These are phyloP conservation scores for Oriolus oriolus DNA, from an alignment of 2,113 vertebrate genomes.

Conservation along the genomic window DNA sequence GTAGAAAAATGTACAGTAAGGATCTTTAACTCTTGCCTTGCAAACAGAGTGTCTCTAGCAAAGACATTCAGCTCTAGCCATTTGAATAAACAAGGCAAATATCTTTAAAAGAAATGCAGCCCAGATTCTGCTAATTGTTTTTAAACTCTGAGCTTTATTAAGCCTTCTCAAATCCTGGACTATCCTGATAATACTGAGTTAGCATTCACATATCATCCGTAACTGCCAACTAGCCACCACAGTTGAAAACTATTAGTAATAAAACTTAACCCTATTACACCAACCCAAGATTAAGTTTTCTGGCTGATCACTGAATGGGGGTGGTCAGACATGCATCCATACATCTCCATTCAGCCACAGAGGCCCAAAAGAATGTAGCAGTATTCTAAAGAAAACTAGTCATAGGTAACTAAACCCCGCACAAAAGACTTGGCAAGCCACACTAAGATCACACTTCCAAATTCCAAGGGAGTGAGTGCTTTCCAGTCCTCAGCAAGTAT, in stretches of 20 bases:
- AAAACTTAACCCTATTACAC: neutral
- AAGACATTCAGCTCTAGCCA: neutral
- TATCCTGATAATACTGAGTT: neutral
- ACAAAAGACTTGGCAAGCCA: slow-evolving; percentile 31
- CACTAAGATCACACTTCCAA: neutral
- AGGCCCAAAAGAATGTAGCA: neutral
- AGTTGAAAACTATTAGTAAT: neutral
- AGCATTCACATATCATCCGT: neutral
- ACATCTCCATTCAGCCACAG: slow-evolving; percentile 38
- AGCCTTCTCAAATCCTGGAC: neutral
- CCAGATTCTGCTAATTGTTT: neutral
- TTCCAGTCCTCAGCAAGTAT: neutral
- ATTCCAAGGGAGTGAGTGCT: neutral
- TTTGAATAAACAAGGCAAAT: neutral
- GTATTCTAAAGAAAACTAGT: slow-evolving; percentile 42
- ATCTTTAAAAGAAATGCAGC: neutral
- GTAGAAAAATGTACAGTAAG: neutral
- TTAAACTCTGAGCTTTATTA: neutral
- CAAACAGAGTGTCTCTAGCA: neutral
- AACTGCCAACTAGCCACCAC: neutral
- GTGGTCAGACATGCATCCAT: neutral
- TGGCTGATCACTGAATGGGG: neutral
- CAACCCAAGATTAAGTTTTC: slow-evolving; percentile 21
- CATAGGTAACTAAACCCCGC: slow-evolving; percentile 3
- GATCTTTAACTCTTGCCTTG: neutral